Evolutionary conservation across 30 jellyfish, hydroid and myxozoan species (phyloP), one percentile per base, ranked within the genome.

Genomic region (Thelohanellus kitauei): DNA sequence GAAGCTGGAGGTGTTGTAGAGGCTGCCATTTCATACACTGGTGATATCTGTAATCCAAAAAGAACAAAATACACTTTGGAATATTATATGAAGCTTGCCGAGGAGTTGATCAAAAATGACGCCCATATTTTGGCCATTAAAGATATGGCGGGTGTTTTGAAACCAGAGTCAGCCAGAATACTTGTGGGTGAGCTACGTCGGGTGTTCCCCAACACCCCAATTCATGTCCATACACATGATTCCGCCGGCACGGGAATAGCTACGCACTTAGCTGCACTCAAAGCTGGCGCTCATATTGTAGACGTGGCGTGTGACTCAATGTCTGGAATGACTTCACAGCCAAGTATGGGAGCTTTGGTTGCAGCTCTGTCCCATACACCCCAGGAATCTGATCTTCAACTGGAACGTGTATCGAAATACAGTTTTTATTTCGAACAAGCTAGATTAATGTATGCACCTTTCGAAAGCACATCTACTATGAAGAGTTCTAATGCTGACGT

Each of bases 1-100:
- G 75, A 80, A 52, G 89, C 98, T 12, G 98, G 98, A n/a, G 98
- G 87, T 30, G 98, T 80, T 1, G 98, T 80, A 22, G 98, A 80
- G 47, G 98, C 90, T 0, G 98, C 98, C 5, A 80, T 80, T 20
- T 80, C 83, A 2, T 80, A 80, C 73, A 63, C 98, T 27, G 98
- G 98, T 0, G 98, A 80, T 45, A 86, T 80, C 3, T 49, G 84
- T 8, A 47, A 65, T 32, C 98, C 98, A n/a, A 39, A 31, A n/a
- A 66, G 58, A 43, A 64, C 85, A 2, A 80, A 80, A 25, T 80
- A 80, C 48, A 57, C 48, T 44, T 64, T 80, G 43, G 98, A 80
- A 34, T 80, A 80, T 50, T 80, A 80, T 58, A 80, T 80, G 98
- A 41, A 80, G 40, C 50, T 80, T 15, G 98, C 87, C 8, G 61